Conservation (phyloP, 1,140 invertebrate genomes). For the Cyrtorhinus lividipennis region DNA sequence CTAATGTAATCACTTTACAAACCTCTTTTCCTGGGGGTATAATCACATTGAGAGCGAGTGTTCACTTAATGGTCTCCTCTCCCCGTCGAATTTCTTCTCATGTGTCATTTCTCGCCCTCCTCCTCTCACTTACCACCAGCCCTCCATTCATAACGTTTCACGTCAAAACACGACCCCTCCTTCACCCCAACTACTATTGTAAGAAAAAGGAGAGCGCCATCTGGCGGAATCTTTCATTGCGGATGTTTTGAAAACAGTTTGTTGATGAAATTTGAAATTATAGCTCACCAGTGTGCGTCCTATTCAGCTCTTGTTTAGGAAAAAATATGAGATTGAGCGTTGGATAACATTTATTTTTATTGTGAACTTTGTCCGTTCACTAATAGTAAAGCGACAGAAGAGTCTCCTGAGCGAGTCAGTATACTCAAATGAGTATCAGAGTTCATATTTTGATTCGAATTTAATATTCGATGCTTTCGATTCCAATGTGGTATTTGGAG, state of each 20-base stretch:
- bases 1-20: too few species aligned
- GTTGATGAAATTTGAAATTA: not conserved
- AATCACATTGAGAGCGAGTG: not conserved
- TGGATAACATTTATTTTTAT: too few species aligned
- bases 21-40: not conserved
- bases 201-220: not conserved
- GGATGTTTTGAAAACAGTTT: not conserved
- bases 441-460: too few species aligned
- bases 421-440: too few species aligned
- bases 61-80: not conserved
- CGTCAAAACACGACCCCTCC: not conserved
- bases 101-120: not conserved
- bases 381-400: too few species aligned
- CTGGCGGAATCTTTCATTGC: not conserved
- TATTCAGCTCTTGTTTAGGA: too few species aligned
- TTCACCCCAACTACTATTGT: not conserved
- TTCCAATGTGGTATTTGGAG: too few species aligned
- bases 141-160: not conserved
- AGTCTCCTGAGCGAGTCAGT: too few species aligned
- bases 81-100: not conserved
- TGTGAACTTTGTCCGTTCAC: too few species aligned
- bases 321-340: too few species aligned
- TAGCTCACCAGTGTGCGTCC: not conserved
- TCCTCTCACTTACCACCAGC: not conserved
- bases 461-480: too few species aligned